Evolutionary conservation across 1,140 invertebrate genomes (phyloP).

Genomic region (Venturia canescens): DNA sequence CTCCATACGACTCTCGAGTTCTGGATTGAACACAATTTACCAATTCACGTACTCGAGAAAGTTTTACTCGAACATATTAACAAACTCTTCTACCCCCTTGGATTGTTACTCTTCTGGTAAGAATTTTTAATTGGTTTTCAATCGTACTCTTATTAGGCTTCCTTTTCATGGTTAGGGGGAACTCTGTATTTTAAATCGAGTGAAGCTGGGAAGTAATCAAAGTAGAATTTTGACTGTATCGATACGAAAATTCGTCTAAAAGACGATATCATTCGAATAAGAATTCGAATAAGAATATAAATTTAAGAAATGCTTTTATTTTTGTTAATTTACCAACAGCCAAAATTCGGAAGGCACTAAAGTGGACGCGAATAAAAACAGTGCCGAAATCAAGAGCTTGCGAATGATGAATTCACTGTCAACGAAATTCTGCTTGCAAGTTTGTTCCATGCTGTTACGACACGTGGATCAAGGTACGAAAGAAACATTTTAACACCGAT

Average conservation of each 20-base stretch:
- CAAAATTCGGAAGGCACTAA: conserved; percentile 57
- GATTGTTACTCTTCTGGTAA: conserved; percentile 75
- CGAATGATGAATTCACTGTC: conserved; percentile 69
- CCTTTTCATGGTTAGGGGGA: too few relatives aligned
- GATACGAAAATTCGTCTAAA: too few relatives aligned
- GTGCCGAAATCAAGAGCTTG: conserved; percentile 53
- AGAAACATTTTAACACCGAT: not conserved
- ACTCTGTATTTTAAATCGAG: too few relatives aligned
- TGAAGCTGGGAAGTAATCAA: too few relatives aligned
- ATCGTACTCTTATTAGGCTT: conserved; percentile 49
- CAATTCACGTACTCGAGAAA: conserved; percentile 73
- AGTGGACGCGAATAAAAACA: conserved; percentile 61
- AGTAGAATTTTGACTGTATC: too few relatives aligned
- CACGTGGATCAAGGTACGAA: conserved; percentile 71
- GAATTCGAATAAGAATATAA: too few relatives aligned
- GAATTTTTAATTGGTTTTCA: conserved; percentile 54
- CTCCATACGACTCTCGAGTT: conserved; percentile 72
- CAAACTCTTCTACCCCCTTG: conserved; percentile 75
- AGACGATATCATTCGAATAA: too few relatives aligned
- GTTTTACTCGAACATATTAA: conserved; percentile 72
- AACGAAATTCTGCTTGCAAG: conserved; percentile 71
- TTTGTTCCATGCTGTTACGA: conserved; percentile 70
- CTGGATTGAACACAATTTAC: conserved; percentile 75
- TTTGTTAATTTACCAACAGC: conserved; percentile 39
- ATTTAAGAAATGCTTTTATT: not conserved